These are phyloP conservation scores for Aurelia aurita complex sp. Pacific DNA, from an alignment of 30 jellyfish, hydroid and myxozoan genomes.

Conservation along the genomic window DNA sequence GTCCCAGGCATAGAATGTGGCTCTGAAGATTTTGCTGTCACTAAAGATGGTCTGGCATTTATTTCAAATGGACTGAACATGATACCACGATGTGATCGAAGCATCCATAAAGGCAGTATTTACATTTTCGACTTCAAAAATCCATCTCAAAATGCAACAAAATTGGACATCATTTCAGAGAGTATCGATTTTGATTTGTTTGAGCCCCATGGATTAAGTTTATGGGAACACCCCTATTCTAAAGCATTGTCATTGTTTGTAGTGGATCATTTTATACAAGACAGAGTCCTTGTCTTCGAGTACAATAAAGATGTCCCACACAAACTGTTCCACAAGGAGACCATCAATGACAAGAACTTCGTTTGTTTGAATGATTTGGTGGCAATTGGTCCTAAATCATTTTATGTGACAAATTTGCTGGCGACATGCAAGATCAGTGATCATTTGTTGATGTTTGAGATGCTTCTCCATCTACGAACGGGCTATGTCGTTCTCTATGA, in stretches of 20 bases:
- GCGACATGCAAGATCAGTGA: constrained; percentile 43
- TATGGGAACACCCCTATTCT: constrained; percentile 39
- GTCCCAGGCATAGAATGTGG: constrained; percentile 96
- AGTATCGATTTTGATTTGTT: constrained; percentile 17
- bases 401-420: constrained; percentile 72
- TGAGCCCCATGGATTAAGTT: constrained; percentile 93
- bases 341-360: constrained; percentile 52
- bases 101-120: constrained; percentile 55
- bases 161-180: constrained; percentile 58
- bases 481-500: constrained; percentile 76
- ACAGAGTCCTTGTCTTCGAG: constrained; percentile 71
- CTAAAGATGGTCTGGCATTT: constrained; percentile 87
- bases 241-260: constrained; percentile 36
- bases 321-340: constrained; percentile 57
- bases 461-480: constrained; percentile 18
- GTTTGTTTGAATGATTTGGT: constrained; percentile 84
- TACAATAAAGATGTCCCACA: constrained; percentile 36
- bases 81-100: constrained; percentile 57
- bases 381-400: constrained; percentile 60
- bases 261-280: constrained; percentile 82
- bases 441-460: constrained; percentile 9
- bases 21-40: constrained; percentile 94
- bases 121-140: constrained; percentile 75
- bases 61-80: constrained; percentile 80
- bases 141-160: constrained; percentile 60